A percentile compares a stretch with the other conserved stretches of the same genome.
These are phyloP conservation scores for Leptonema lineaticorne DNA, from an alignment of 1,140 invertebrate species.

Conservation along the genomic window DNA sequence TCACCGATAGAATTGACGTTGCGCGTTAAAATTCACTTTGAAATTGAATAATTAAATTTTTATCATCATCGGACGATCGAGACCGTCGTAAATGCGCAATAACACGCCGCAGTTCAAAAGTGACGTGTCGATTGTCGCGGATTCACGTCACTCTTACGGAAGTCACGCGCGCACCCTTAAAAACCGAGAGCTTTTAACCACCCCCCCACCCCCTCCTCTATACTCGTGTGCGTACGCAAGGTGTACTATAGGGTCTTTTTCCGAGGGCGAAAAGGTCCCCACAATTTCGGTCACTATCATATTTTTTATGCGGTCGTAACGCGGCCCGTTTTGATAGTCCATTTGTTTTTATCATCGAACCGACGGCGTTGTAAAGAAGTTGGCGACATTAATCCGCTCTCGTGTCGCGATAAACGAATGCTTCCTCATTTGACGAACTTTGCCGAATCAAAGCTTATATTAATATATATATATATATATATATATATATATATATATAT, in stretches of 20 bases:
- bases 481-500: no score
- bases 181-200: no score
- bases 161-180: slow-evolving; percentile 17
- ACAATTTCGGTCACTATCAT: slow-evolving; percentile 22
- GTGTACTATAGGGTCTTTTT: no score
- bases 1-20: no score
- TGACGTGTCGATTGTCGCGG: background rate
- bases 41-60: no score
- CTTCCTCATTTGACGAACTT: slow-evolving; percentile 24
- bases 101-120: background rate
- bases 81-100: no score
- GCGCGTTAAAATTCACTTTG: no score
- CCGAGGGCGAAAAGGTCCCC: slow-evolving; percentile 7
- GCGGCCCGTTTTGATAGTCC: slow-evolving; percentile 34
- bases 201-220: no score
- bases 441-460: no score
- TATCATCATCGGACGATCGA: no score
- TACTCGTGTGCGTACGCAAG: no score
- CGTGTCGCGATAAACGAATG: slow-evolving; percentile 15
- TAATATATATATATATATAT: no score
- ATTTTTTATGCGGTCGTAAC: slow-evolving; percentile 31
- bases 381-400: slow-evolving; percentile 31
- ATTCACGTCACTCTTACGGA: background rate
- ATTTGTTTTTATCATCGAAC: slow-evolving; percentile 40
- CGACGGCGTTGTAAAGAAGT: slow-evolving; percentile 34